phyloP scores from a whole-genome alignment of 2,113 vertebrate species.

The Cynocephalus volans region DNA sequence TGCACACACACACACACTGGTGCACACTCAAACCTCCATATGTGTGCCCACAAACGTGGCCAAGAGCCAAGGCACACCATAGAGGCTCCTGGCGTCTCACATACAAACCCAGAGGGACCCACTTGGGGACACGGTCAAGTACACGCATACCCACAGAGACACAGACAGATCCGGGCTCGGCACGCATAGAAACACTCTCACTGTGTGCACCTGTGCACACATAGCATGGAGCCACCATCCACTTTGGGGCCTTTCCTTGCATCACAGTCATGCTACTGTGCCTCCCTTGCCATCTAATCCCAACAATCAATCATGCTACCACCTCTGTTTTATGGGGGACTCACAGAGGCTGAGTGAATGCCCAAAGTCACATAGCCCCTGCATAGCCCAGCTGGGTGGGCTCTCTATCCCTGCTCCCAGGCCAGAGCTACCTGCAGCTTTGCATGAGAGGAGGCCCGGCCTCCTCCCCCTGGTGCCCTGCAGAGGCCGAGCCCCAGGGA shows the following conservation, averaged over 20 bases:
- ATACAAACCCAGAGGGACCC: neutral
- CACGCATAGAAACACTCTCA: neutral
- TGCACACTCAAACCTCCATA: neutral
- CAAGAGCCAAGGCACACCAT: neutral
- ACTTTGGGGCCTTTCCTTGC: neutral
- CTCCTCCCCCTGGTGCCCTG: neutral
- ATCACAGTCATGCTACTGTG: neutral
- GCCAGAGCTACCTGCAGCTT: neutral
- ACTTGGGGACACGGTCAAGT: rapidly evolving
- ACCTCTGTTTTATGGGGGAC: neutral
- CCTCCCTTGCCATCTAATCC: neutral
- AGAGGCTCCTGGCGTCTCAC: neutral
- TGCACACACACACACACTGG: rapidly evolving
- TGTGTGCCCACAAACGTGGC: neutral
- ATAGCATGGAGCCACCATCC: rapidly evolving
- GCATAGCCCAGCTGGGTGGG: neutral
- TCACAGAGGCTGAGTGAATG: neutral
- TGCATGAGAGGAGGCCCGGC: no score
- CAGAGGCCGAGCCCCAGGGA: neutral
- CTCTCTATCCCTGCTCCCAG: neutral
- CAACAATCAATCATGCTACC: no score
- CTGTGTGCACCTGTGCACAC: rapidly evolving
- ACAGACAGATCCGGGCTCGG: neutral
- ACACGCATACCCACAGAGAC: neutral
- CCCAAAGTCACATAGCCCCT: neutral